phyloP scores from a whole-genome alignment of 2,113 vertebrate species.

The Alaudala cheleensis region DNA sequence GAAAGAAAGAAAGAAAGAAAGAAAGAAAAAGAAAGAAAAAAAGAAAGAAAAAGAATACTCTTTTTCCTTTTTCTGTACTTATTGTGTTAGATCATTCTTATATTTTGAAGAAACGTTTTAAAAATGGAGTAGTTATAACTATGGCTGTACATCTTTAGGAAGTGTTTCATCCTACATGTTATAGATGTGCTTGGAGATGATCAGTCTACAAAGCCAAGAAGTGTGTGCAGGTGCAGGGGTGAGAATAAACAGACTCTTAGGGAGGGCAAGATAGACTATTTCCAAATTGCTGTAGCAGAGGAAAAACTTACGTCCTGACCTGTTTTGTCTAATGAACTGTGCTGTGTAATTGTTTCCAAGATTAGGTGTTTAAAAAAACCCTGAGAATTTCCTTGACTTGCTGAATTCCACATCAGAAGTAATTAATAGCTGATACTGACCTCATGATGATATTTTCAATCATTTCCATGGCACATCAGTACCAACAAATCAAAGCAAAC shows the following conservation, averaged over 20 bases:
- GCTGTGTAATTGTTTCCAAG: neutral
- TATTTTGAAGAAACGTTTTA: neutral
- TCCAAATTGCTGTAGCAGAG: neutral
- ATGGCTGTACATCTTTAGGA: rapidly evolving
- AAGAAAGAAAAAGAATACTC: too few relatives aligned
- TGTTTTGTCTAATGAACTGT: neutral
- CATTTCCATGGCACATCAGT: neutral
- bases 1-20: too few relatives aligned
- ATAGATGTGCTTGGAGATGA: neutral
- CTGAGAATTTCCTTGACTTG: neutral
- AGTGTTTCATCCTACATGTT: neutral
- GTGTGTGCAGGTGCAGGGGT: neutral
- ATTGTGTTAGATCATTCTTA: neutral
- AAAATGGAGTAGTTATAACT: neutral
- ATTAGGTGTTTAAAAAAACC: neutral
- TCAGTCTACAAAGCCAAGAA: neutral
- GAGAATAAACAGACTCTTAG: neutral
- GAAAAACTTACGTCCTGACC: neutral
- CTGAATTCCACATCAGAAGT: neutral
- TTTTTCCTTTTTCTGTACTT: neutral
- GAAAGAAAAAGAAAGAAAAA: neutral
- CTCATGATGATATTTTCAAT: neutral
- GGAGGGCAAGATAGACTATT: neutral
- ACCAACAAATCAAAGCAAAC: neutral
- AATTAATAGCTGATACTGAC: neutral